These are phyloP conservation scores for Pandemis heparana DNA, from an alignment of 2,888 invertebrate genomes.

Conservation along the genomic window DNA sequence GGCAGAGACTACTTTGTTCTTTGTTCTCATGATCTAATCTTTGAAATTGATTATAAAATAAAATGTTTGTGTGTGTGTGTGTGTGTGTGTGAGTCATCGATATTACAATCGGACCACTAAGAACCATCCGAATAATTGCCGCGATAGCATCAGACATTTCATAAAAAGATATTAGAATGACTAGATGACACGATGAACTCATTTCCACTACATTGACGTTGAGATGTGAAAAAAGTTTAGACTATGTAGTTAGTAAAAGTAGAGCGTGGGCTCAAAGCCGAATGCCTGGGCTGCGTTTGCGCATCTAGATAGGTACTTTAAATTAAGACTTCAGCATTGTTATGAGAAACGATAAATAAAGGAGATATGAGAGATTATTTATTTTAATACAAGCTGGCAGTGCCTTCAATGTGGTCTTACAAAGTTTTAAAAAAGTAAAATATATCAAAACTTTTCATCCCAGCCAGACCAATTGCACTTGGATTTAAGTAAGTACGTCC, in stretches of 20 bases:
- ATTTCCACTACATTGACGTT: constrained; percentile 20
- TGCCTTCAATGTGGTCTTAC: neutral
- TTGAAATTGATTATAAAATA: too few relatives aligned
- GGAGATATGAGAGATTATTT: constrained; percentile 1
- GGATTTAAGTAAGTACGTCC: too few relatives aligned
- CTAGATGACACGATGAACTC: constrained; percentile 9
- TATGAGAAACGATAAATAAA: neutral
- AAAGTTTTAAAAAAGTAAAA: neutral
- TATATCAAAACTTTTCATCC: neutral
- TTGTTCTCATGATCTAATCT: too few relatives aligned
- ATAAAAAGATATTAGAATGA: constrained; percentile 14
- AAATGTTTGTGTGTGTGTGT: too few relatives aligned
- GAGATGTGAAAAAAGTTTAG: constrained; percentile 24
- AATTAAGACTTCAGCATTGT: constrained; percentile 15
- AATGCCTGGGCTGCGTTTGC: constrained; percentile 1
- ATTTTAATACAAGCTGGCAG: neutral
- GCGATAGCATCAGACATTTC: neutral
- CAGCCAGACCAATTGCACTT: too few relatives aligned
- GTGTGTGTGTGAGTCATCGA: too few relatives aligned
- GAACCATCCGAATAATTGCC: too few relatives aligned
- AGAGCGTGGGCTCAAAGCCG: constrained; percentile 25
- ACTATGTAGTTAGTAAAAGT: constrained; percentile 5
- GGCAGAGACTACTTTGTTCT: too few relatives aligned
- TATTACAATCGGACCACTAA: too few relatives aligned
- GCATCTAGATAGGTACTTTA: neutral